Conservation (phyloP, 1,140 invertebrate genomes). For the Lepidostoma basale region DNA sequence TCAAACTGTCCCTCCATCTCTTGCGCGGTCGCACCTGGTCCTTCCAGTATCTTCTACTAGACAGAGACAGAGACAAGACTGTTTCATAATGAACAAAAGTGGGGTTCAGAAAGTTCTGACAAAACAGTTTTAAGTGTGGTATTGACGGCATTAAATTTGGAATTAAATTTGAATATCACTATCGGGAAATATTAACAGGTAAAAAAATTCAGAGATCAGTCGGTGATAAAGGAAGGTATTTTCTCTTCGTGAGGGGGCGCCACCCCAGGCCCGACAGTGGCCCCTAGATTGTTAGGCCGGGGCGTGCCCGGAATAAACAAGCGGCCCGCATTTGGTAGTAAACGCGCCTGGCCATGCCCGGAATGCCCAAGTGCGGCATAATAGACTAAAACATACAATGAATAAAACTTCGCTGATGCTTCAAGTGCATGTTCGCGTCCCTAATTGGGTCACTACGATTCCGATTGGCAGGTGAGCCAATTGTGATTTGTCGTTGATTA, state of each 20-base stretch:
- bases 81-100: too few species aligned
- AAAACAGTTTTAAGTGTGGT: too few species aligned
- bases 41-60: too few species aligned
- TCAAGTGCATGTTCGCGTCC: background rate
- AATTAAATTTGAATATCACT: too few species aligned
- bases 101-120: too few species aligned
- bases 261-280: conserved; percentile 29
- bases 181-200: conserved; percentile 8
- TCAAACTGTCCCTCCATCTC: too few species aligned
- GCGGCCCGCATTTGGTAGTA: conserved; percentile 41
- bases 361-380: conserved; percentile 36
- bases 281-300: conserved; percentile 35
- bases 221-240: background rate
- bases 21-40: too few species aligned
- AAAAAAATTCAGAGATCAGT: conserved; percentile 8
- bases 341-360: conserved; percentile 33
- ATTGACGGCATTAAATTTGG: too few species aligned
- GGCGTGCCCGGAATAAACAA: conserved; percentile 39
- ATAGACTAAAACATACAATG: conserved; percentile 23
- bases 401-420: conserved; percentile 36
- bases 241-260: background rate
- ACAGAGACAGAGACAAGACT: too few species aligned
- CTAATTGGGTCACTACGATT: background rate
- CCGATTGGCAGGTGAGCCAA: too few species aligned
- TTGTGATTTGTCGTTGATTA: too few species aligned